Evolutionary conservation across 2,797 vertebrate genomes (phyloP), one percentile per base, ranked within the genome.

Genomic region (Parambassis ranga): DNA sequence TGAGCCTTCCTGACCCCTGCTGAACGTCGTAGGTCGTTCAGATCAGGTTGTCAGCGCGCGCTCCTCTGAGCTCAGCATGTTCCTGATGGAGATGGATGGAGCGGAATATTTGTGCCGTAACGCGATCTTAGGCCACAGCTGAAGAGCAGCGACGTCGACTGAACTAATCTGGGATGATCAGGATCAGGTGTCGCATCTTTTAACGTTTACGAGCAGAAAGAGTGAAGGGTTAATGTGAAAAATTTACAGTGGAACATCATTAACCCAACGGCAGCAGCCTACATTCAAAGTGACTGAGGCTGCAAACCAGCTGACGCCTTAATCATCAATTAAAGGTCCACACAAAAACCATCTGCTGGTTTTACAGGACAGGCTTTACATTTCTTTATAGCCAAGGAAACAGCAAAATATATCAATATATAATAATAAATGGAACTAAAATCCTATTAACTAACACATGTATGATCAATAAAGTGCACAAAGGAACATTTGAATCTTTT

Each of bases 131-230:
- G 50, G 42, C 69, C 81, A 81, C 85, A 85, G 81, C 85, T 87
- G 85, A 82, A 63, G 77, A 76, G 62, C 51, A 57, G 80, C 72
- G 44, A 60, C 10, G 64, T 71, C 63, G 33, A 68, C 74, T 32
- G 68, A 79, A 83, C 81, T 89, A 87, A 87, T 75, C 71, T 81
- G 79, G 88, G 83, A 83, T 0, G 10, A 11, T 4, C 1, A 1
- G 39, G 75, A 58, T 90, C 75, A 1, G 13, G 44, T 88, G 70
- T 71, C 81, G 0, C 19, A 0, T 10, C 37, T 9, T 2, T n/a
- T 0, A 2, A 7, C 0, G 11, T 63, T 63, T 42, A 68, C 7
- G 4, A 67, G 3, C 16, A 0, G 47, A 61, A 67, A 4, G 0
- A 35, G 23, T 62, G n/a, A 30, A 18, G 28, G 9, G 57, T 49